Percentiles rank a stretch among this genome's conserved stretches.
phyloP scores from a whole-genome alignment of 23 tunicate species.

The Trididemnum clinides region DNA sequence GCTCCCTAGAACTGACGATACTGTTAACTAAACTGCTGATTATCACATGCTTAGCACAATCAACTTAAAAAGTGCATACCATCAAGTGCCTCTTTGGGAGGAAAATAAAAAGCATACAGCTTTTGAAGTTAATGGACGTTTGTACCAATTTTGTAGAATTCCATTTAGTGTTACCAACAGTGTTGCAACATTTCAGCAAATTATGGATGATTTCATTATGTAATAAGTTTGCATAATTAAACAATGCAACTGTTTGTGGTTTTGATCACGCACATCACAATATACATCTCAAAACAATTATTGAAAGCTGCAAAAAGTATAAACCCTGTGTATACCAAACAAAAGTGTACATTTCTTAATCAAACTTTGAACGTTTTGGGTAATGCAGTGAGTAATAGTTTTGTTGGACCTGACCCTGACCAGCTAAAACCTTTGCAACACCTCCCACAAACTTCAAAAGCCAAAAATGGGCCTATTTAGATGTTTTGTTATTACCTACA shows the following conservation, averaged over 20 bases:
- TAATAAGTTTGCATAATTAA: slow-evolving; percentile 19
- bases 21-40: background rate
- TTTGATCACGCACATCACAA: background rate
- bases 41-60: background rate
- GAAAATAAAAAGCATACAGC: slow-evolving; percentile 1
- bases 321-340: background rate
- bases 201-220: slow-evolving; percentile 24
- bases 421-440: background rate
- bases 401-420: background rate
- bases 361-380: background rate
- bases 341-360: background rate
- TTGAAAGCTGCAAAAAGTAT: background rate
- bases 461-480: background rate
- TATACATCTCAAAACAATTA: background rate
- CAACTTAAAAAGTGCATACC: slow-evolving; percentile 31
- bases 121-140: background rate
- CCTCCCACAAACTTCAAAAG: background rate
- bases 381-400: background rate
- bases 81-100: background rate
- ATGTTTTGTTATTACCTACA: background rate
- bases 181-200: slow-evolving; percentile 29
- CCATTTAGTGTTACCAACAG: slow-evolving; percentile 49
- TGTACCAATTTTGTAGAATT: slow-evolving; percentile 27
- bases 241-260: slow-evolving; percentile 39
- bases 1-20: background rate